Base-by-base conservation (phyloP, 2,888 invertebrate species). In the Cataglyphis livida region DNA sequence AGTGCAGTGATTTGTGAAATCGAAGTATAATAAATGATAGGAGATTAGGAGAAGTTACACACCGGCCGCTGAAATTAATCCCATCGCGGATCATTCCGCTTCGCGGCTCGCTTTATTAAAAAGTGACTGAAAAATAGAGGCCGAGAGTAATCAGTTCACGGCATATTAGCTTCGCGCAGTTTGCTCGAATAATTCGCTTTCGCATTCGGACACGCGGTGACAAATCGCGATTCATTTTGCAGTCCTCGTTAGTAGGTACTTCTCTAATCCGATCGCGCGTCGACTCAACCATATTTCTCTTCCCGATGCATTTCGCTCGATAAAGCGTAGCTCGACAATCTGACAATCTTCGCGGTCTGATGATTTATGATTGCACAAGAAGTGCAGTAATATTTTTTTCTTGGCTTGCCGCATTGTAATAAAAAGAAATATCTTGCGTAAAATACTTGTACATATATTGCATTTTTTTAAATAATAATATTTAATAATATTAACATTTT, bases 81-180 rank as follows among this genome's bases (percentile, higher is more conserved):
- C 70, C 65, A 79, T 83, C 51, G 32, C 62, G 57, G 65, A 87
- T 70, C 21, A 15, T 5, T 54, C 66, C 74, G 62, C 62, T 68
- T 10, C 51, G 15, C 44, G 9, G 15, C 4, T 76, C 73, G 76
- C 57, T 68, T 64, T 70, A 65, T 83, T 86, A 81, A 68, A 75
- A 44, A 78, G 62, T 61, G 81, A 38, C 25, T 62, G 83, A 83
- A 61, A 81, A 68, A 85, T 38, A 15, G n/a, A 48, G 48, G 28
- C 44, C 54, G 57, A 41, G 57, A 41, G 38, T 84, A 86, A 88
- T 88, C 81, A 82, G 82, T 86, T 88, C 84, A 88, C 35, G 86
- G 82, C 41, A 84, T 48, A 79, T 79, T 87, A 78, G 75, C 54
- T 78, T 79, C 51, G 61, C 57, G 70, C 38, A 81, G 83, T 32